Evolutionary conservation across 1,140 invertebrate genomes (phyloP).

Genomic region (Trichonephila inaurata): DNA sequence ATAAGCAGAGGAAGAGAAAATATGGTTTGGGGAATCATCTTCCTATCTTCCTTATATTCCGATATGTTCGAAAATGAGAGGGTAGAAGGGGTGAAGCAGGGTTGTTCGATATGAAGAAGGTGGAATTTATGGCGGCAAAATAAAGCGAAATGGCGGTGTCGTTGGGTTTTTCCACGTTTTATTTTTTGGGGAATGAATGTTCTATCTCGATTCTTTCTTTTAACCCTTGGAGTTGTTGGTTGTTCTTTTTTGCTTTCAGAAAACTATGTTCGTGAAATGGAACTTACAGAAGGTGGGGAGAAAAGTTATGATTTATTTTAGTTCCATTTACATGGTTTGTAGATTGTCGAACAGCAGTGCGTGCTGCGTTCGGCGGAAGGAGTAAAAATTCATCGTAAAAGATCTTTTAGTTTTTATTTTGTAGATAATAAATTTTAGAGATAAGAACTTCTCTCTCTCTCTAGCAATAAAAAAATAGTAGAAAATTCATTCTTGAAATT

Average conservation of each 20-base stretch:
- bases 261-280: too few species aligned
- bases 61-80: not conserved
- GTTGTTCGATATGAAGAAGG: slow-evolving; percentile 14
- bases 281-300: too few species aligned
- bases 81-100: not conserved
- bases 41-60: slow-evolving; percentile 15
- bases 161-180: slow-evolving; percentile 8
- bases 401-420: too few species aligned
- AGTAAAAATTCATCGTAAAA: too few species aligned
- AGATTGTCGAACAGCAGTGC: too few species aligned
- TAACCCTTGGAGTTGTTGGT: not conserved
- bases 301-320: too few species aligned
- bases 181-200: not conserved
- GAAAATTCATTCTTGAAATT: too few species aligned
- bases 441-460: too few species aligned
- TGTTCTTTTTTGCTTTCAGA: not conserved
- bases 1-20: not conserved
- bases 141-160: slow-evolving; percentile 1
- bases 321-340: too few species aligned
- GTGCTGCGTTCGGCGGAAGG: too few species aligned
- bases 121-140: slow-evolving; percentile 28
- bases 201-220: not conserved
- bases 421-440: too few species aligned
- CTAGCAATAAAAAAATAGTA: too few species aligned
- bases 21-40: slow-evolving; percentile 16